Base-by-base conservation (phyloP, 2,113 vertebrate species). In the Callospermophilus lateralis region DNA sequence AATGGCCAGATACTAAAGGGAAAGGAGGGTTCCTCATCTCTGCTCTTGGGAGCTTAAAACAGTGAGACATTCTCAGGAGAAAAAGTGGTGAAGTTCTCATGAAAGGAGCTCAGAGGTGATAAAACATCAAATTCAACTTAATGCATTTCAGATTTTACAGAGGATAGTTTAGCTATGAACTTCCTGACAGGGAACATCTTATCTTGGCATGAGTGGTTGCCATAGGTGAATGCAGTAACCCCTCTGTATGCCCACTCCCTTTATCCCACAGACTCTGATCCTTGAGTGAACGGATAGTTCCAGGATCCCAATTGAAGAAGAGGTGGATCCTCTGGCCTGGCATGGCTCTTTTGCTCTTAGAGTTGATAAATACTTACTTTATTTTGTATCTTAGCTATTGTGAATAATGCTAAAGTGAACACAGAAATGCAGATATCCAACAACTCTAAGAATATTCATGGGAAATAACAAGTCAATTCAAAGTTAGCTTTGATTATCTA, bases 401-500 rank as follows among this genome's bases (percentile, higher is more conserved):
- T 70, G 34, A n/a, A n/a, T 70, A 70, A 70, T 70, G 67, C 67
- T n/a, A 6, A 70, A 68, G 34, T n/a, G 16, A 70, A 70, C 34
- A 19, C 16, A 70, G 32, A n/a, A 70, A n/a, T 70, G 67, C 67
- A 70, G 67, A 17, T 42, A 48, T n/a, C 39, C 20, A 42, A 67
- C 42, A 83, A 51, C 26, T 58, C 37, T 32, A 83, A 96, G 45
- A 76, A 93, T 55, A 88, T 92, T 95, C 78, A 80, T 89, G n/a
- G 79, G 74, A 85, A 87, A 55, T 74, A 63, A 79, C 1, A 16
- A 80, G 53, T 89, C 78, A 48, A 61, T 67, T 84, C 73, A 84
- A 79, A 96, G 67, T 87, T 77, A 67, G 37, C 42, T 89, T 76
- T 78, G 45, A 79, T 87, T 96, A 92, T 97, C 42, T 63, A 79